Percentiles rank a stretch among this genome's conserved stretches.
These are phyloP conservation scores for Tipula vernalis DNA, from an alignment of 2,888 invertebrate species.

Conservation along the genomic window DNA sequence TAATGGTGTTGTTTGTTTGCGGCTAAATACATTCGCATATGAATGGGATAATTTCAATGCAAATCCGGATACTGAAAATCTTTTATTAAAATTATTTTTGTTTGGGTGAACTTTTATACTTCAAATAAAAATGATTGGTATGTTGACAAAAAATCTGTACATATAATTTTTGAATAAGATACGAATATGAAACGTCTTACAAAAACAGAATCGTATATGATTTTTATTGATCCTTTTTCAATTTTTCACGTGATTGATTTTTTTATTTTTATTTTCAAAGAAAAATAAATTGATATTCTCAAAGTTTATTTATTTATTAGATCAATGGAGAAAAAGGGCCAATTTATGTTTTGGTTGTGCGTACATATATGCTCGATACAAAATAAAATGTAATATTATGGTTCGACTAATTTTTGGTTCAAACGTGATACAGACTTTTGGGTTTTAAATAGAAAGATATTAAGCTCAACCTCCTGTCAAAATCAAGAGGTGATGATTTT, in stretches of 20 bases:
- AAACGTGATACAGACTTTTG: not conserved
- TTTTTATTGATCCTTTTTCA: not conserved
- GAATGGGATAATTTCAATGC: not conserved
- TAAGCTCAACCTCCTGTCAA: not conserved
- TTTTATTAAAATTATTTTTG: not conserved
- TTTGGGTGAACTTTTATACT: not conserved
- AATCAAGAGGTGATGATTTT: not conserved
- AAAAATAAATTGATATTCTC: not conserved
- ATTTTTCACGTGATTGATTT: constrained; percentile 4
- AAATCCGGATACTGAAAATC: not conserved
- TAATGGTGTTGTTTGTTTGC: not conserved
- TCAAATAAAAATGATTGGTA: not conserved
- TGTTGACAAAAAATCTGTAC: not conserved
- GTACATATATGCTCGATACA: not conserved
- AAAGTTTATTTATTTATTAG: not conserved
- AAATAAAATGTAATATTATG: not conserved
- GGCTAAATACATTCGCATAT: not conserved
- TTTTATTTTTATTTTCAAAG: not conserved
- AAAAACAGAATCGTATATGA: not conserved
- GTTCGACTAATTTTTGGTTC: not conserved
- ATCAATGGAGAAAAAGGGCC: not conserved
- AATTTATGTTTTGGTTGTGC: not conserved
- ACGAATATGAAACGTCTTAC: not conserved
- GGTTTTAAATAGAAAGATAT: not conserved
- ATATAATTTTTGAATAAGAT: not conserved